These are phyloP conservation scores for Julus scanicus DNA, from an alignment of 2,888 invertebrate species.

Conservation along the genomic window DNA sequence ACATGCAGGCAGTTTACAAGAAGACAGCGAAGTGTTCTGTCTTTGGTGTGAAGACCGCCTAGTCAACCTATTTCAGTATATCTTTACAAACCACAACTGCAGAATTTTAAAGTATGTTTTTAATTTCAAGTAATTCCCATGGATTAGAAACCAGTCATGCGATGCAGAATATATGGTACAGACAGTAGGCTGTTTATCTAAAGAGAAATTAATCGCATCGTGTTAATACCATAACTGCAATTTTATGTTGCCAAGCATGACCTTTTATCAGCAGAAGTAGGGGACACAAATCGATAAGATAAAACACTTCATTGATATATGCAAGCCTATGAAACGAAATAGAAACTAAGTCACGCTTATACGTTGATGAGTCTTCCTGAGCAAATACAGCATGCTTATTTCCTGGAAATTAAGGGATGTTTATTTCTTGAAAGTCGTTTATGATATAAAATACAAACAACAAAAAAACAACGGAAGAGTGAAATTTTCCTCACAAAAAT, in stretches of 20 bases:
- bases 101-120: too few relatives aligned
- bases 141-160: too few relatives aligned
- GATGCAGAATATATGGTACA: background rate
- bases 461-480: background rate
- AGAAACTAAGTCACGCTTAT: background rate
- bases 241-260: conserved; percentile 36
- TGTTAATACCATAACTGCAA: conserved; percentile 28
- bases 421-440: background rate
- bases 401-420: background rate
- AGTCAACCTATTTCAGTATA: too few relatives aligned
- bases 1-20: too few relatives aligned
- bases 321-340: background rate
- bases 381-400: background rate
- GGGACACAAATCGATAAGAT: conserved; percentile 35
- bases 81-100: too few relatives aligned
- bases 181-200: background rate
- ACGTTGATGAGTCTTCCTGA: background rate
- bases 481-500: background rate
- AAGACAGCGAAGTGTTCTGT: too few relatives aligned
- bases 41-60: too few relatives aligned
- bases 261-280: conserved; percentile 28
- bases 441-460: background rate
- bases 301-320: background rate
- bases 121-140: too few relatives aligned
- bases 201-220: background rate